phyloP scores from a whole-genome alignment of 2,113 vertebrate genomes.

The Octodon degus region DNA sequence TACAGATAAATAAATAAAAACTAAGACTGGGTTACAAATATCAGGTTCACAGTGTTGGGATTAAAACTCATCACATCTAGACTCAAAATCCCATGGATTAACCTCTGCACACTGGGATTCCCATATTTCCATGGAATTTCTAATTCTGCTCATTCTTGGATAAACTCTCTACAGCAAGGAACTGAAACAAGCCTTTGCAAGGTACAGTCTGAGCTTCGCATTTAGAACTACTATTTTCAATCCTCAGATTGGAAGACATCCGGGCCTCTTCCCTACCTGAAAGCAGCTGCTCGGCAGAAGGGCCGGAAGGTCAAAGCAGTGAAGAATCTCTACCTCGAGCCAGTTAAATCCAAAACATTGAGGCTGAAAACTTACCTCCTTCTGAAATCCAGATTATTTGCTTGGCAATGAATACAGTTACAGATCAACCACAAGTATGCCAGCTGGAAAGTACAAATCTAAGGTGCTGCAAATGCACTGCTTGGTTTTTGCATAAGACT shows the following conservation, averaged over 20 bases:
- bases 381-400: background rate
- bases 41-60: background rate
- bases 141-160: background rate
- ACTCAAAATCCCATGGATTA: background rate
- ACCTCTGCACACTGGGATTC: too few relatives aligned
- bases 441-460: background rate
- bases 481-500: background rate
- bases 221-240: accelerated
- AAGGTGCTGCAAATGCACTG: background rate
- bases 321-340: background rate
- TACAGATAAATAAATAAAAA: background rate
- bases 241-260: background rate
- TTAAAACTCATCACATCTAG: background rate
- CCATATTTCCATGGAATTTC: background rate
- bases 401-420: background rate
- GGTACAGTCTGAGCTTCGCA: background rate
- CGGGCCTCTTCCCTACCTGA: accelerated
- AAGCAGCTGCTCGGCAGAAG: background rate
- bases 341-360: accelerated
- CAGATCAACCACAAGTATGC: background rate
- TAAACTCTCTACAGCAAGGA: background rate
- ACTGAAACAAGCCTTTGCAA: background rate
- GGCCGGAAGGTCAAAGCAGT: accelerated
- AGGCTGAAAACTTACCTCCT: background rate
- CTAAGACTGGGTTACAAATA: background rate